phyloP scores from a whole-genome alignment of 2,888 invertebrate species.

The Bombyx huttoni region DNA sequence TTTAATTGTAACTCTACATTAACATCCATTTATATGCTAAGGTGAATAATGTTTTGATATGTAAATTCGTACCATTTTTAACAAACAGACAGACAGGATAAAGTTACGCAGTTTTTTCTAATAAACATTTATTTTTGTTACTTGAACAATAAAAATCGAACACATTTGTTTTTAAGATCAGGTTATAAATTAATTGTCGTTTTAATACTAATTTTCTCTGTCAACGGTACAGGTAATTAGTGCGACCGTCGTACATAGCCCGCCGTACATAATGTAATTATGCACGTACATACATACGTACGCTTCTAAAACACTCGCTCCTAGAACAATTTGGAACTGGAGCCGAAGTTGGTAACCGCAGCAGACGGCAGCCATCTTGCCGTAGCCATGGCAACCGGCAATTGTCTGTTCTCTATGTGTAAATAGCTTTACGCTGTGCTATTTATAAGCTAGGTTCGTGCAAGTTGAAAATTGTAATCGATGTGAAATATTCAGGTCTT shows the following conservation, averaged over 20 bases:
- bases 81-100: too few species aligned
- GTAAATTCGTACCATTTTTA: too few species aligned
- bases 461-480: neutral
- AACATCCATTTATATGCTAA: too few species aligned
- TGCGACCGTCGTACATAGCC: constrained; percentile 53
- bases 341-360: constrained; percentile 65
- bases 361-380: constrained; percentile 66
- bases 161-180: too few species aligned
- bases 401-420: constrained; percentile 60
- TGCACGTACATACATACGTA: constrained; percentile 57
- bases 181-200: neutral
- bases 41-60: too few species aligned
- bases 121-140: too few species aligned
- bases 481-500: constrained; percentile 3
- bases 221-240: constrained; percentile 56
- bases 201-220: constrained; percentile 7
- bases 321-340: constrained; percentile 68
- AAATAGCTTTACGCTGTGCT: constrained; percentile 49
- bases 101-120: too few species aligned
- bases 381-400: constrained; percentile 58
- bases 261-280: constrained; percentile 62
- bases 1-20: too few species aligned
- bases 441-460: constrained; percentile 24
- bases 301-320: constrained; percentile 56
- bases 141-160: too few species aligned